phyloP scores from a whole-genome alignment of 2,797 vertebrate species.

The Linurgus olivaceus region DNA sequence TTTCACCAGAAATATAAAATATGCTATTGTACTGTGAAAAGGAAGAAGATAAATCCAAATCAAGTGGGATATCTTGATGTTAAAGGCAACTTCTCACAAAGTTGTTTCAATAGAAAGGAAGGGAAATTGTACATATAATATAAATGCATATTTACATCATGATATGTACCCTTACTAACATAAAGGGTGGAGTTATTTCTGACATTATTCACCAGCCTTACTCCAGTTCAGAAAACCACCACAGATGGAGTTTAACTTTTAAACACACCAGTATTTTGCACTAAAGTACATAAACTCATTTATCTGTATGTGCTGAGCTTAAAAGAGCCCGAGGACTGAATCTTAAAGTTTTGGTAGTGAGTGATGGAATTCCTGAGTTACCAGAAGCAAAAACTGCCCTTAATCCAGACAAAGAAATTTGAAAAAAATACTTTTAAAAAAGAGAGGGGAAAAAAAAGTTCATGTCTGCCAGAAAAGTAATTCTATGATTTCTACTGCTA shows the following conservation, averaged over 20 bases:
- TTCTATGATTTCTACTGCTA: not conserved
- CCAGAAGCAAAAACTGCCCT: not conserved
- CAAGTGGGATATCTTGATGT: not conserved
- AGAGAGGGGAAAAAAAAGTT: rapidly evolving
- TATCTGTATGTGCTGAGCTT: not conserved
- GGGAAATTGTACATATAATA: not conserved
- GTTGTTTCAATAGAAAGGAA: not conserved
- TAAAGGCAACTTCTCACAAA: not conserved
- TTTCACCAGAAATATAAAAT: not conserved
- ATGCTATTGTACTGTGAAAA: not conserved
- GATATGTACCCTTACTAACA: not conserved
- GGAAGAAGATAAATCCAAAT: not conserved
- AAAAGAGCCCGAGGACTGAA: not conserved
- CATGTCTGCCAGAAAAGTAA: not conserved
- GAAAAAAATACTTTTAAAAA: not conserved
- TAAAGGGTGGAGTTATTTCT: not conserved
- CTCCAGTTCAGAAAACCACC: not conserved
- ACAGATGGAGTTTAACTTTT: not conserved
- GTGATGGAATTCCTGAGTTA: not conserved
- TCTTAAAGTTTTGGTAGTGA: not conserved
- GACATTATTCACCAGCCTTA: not conserved
- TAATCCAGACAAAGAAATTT: not conserved
- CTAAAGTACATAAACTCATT: not conserved
- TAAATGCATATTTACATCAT: not conserved
- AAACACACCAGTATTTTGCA: not conserved